phyloP scores from a whole-genome alignment of 2,888 invertebrate species.

The Leptinotarsa rubiginosa region DNA sequence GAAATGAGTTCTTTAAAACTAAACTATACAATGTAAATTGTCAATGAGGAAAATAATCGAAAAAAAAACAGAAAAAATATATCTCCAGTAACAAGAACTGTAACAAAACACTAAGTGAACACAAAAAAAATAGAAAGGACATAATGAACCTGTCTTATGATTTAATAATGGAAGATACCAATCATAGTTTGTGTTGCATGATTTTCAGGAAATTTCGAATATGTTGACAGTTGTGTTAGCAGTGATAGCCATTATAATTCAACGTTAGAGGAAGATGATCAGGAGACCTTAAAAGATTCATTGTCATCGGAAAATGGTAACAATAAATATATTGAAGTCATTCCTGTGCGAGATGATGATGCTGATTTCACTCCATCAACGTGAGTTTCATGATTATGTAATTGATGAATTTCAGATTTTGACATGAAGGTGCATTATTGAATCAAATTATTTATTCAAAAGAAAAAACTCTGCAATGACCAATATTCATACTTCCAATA shows the following conservation, averaged over 20 bases:
- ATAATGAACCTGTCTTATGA: too few relatives aligned
- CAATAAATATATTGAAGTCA: slow-evolving; percentile 63
- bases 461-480: too few relatives aligned
- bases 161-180: too few relatives aligned
- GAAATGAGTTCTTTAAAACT: too few relatives aligned
- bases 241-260: slow-evolving; percentile 68
- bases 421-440: not conserved
- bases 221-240: slow-evolving; percentile 69
- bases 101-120: too few relatives aligned
- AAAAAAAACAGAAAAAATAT: too few relatives aligned
- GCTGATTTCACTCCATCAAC: slow-evolving; percentile 64
- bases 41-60: too few relatives aligned
- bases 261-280: slow-evolving; percentile 70
- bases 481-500: not conserved
- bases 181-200: not conserved
- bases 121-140: too few relatives aligned
- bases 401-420: too few relatives aligned
- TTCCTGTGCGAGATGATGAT: slow-evolving; percentile 66
- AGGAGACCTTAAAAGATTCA: slow-evolving; percentile 61
- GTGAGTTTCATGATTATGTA: slow-evolving; percentile 48
- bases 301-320: slow-evolving; percentile 57
- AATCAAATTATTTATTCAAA: too few relatives aligned
- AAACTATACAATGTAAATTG: too few relatives aligned
- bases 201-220: slow-evolving; percentile 65
- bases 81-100: too few relatives aligned